These are phyloP conservation scores for Numida meleagris DNA, from an alignment of 2,113 vertebrate genomes.

Conservation along the genomic window DNA sequence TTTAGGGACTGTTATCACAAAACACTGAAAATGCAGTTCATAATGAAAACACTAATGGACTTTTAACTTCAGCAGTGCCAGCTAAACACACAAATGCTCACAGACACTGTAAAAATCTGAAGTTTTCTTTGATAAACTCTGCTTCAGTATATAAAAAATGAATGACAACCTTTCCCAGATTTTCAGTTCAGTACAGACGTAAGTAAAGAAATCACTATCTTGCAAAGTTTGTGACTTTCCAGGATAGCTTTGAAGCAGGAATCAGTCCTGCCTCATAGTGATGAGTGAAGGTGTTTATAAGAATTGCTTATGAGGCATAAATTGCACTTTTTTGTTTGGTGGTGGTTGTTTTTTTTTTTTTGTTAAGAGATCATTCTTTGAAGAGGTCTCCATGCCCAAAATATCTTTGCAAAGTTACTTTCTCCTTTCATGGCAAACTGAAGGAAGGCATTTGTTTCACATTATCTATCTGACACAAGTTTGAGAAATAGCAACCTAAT, in stretches of 20 bases:
- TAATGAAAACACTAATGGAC: slow-evolving; percentile 52
- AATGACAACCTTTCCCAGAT: neutral
- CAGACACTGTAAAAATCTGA: neutral
- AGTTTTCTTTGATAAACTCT: slow-evolving; percentile 17
- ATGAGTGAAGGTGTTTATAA: neutral
- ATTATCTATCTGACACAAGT: neutral
- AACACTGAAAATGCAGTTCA: slow-evolving; percentile 37
- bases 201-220: neutral
- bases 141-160: neutral
- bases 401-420: slow-evolving; percentile 1
- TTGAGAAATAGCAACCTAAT: neutral
- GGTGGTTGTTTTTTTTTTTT: neutral
- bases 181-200: neutral
- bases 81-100: neutral
- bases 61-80: slow-evolving; percentile 25
- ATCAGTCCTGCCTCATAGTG: neutral
- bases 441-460: slow-evolving; percentile 25
- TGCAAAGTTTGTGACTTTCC: slow-evolving; percentile 32
- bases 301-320: neutral
- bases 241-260: slow-evolving; percentile 30
- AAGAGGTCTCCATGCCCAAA: neutral
- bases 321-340: neutral
- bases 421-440: slow-evolving; percentile 29
- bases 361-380: neutral
- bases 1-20: slow-evolving; percentile 54